Evolutionary conservation across 1,140 invertebrate genomes (phyloP), one percentile per base, ranked within the genome.

Genomic region (Thrips palmi): DNA sequence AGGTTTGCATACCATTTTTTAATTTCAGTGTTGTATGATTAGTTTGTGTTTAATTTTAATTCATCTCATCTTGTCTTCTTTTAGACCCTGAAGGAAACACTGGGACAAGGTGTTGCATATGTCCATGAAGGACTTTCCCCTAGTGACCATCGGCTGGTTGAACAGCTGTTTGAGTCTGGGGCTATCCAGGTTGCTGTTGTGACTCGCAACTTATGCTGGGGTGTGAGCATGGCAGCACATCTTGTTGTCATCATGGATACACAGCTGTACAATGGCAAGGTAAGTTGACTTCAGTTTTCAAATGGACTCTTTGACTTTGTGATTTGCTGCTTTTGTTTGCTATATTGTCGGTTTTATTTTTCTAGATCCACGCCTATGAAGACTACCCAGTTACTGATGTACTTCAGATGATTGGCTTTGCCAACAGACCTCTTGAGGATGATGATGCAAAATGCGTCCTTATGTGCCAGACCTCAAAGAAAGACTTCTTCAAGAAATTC

Each of bases 401-500:
- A 0, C 60, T 99, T 7, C 92, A 98, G 62, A 98, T 98, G 93
- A 71, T 97, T 32, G 91, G 93, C 0, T 64, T 82, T 22, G 86
- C 86, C 0, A 89, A 89, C 57, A 62, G 92, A 20, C 91, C 92
- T 0, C 58, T 80, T 3, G 71, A 82, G 46, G 93, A 98, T 59
- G 77, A 91, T 17, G 87, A 96, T 57, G 82, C 88, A 33, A 94
- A 94, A 55, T 96, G 89, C 52, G 86, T 98, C 4, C 66, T 99
- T 2, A 77, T 99, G 64, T 98, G 94, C 62, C 93, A 96, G 52
- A 84, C 74, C 39, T 91, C 89, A 2, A 97, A 97, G 57, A 97
- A 97, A 62, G 89, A 97, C 49, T 97, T 96, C 64, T 97, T 92
- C 62, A 96, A 96, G 53, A 99, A 98, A 57, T 94, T 98, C 54